A percentile compares a stretch with the other conserved stretches of the same genome.
Conservation (phyloP, 2,888 invertebrate genomes). For the Drosophila kanekoi region DNA sequence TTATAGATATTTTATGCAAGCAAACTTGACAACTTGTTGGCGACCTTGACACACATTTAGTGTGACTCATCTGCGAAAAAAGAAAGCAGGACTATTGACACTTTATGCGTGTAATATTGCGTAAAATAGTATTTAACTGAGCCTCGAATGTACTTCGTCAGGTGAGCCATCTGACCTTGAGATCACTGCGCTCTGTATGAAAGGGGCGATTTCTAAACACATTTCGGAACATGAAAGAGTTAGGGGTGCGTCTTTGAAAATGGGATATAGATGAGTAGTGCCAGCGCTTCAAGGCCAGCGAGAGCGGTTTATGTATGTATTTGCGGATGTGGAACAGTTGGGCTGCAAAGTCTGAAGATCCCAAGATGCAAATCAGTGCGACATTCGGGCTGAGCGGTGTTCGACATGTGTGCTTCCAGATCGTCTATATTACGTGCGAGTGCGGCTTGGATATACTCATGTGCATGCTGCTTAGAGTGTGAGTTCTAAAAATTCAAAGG, state of each 20-base stretch:
- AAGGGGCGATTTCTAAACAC: conserved; percentile 62
- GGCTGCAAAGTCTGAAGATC: conserved; percentile 1
- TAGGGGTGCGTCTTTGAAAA: conserved; percentile 35
- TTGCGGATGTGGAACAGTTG: conserved; percentile 14
- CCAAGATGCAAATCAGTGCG: conserved; percentile 64
- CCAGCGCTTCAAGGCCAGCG: conserved; percentile 53
- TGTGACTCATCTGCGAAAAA: conserved; percentile 6
- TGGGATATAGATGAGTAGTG: conserved; percentile 5
- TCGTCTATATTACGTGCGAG: conserved; percentile 6
- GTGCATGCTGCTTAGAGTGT: not conserved
- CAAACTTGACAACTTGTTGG: conserved; percentile 17
- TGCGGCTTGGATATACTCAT: conserved; percentile 13
- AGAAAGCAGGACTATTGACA: not conserved
- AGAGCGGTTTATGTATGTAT: conserved; percentile 20
- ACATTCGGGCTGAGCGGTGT: conserved; percentile 41
- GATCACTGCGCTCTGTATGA: conserved; percentile 6
- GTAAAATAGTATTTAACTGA: conserved; percentile 21
- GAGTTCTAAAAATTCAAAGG: conserved; percentile 15
- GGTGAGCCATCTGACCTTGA: conserved; percentile 69
- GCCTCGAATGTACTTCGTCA: conserved; percentile 12
- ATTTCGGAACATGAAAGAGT: conserved; percentile 66
- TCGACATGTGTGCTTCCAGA: conserved; percentile 60
- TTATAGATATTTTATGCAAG: not conserved
- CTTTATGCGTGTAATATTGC: conserved; percentile 52
- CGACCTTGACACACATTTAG: conserved; percentile 35